phyloP scores from a whole-genome alignment of 64 coral and sea anemone species.

The Cladopsammia gracilis region DNA sequence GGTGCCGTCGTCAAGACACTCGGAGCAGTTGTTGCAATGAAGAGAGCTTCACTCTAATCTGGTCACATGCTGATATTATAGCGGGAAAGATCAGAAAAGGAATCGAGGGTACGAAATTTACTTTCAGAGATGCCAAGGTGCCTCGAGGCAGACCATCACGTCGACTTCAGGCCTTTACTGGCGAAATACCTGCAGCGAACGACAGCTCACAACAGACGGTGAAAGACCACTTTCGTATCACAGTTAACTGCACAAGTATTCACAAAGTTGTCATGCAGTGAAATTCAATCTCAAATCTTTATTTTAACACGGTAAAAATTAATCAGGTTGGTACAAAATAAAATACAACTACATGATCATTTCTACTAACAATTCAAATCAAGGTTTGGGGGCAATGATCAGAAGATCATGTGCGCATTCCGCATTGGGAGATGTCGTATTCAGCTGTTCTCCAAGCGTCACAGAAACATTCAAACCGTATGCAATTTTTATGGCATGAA shows the following conservation, averaged over 20 bases:
- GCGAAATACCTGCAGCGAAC: slow-evolving; percentile 12
- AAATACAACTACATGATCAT: too few species aligned
- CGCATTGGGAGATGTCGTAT: slow-evolving; percentile 33
- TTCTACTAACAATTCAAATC: too few species aligned
- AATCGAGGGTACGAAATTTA: slow-evolving; percentile 38
- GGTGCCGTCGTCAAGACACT: slow-evolving; percentile 48
- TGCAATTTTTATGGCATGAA: too few species aligned
- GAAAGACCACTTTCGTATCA: slow-evolving; percentile 48
- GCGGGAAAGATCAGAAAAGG: too few species aligned
- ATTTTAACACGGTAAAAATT: too few species aligned
- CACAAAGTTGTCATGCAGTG: slow-evolving; percentile 25
- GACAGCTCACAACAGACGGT: slow-evolving; percentile 12
- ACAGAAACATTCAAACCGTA: too few species aligned
- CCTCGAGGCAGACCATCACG: too few species aligned
- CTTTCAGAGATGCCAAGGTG: slow-evolving; percentile 52
- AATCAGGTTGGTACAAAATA: too few species aligned
- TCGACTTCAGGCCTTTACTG: slow-evolving; percentile 39
- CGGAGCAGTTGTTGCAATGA: too few species aligned
- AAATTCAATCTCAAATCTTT: too few species aligned
- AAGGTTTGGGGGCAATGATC: slow-evolving; percentile 34
- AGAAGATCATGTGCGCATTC: slow-evolving; percentile 37
- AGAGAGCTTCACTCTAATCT: too few species aligned
- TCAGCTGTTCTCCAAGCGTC: slow-evolving; percentile 7
- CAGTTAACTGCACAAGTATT: slow-evolving; percentile 15
- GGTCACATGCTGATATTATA: too few species aligned